phyloP scores from a whole-genome alignment of 1,140 invertebrate species.

The Brachionus rotundiformis region DNA sequence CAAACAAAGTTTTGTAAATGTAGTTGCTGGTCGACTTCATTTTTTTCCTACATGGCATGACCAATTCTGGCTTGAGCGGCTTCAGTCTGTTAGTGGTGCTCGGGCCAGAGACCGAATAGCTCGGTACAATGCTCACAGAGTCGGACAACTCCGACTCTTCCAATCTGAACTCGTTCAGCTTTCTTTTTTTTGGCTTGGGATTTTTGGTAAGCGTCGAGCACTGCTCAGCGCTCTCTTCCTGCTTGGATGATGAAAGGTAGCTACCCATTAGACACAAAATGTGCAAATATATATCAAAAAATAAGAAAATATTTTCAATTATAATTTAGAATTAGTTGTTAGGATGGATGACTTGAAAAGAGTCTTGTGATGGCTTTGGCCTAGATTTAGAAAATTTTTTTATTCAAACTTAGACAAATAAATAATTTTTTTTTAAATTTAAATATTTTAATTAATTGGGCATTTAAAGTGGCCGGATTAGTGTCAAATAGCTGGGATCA shows the following conservation, averaged over 20 bases:
- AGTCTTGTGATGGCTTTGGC: not conserved
- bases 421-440: no score
- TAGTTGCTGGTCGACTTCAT: conserved; percentile 75
- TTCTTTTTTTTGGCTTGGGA: conserved; percentile 15
- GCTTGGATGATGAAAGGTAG: not conserved
- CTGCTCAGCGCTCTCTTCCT: not conserved
- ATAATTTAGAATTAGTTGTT: not conserved
- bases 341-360: not conserved
- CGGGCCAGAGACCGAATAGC: not conserved
- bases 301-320: not conserved
- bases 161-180: not conserved
- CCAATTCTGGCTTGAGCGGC: not conserved
- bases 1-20: conserved; percentile 76
- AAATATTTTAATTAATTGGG: no score
- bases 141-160: not conserved
- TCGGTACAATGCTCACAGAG: not conserved
- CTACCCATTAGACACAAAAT: not conserved
- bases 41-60: conserved; percentile 67
- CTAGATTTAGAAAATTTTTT: no score
- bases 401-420: no score
- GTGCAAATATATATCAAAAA: not conserved
- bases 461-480: no score
- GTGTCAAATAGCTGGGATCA: no score
- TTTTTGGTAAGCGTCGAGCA: not conserved
- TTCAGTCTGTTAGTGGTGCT: not conserved